Evolutionary conservation across 2,113 vertebrate genomes (phyloP).

Genomic region (Scytalopus superciliaris): DNA sequence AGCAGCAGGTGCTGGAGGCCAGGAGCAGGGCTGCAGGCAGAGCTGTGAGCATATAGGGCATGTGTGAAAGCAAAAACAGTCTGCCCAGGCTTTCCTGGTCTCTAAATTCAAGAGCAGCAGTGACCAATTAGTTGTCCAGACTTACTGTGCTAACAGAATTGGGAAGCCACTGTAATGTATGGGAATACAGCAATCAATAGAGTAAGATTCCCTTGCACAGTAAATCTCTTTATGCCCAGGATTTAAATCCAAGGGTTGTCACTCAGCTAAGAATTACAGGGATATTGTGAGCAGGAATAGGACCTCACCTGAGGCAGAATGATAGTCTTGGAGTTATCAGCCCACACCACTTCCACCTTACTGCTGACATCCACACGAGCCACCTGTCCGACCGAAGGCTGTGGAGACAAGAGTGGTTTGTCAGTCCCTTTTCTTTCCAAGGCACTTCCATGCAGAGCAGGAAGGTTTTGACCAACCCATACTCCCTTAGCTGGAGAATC

Average conservation of each 20-base stretch:
- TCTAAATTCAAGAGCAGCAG: neutral
- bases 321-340: conserved; percentile 93
- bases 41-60: neutral
- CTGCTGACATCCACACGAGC: conserved; percentile 94
- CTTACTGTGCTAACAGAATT: neutral
- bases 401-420: neutral
- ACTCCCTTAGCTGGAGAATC: neutral
- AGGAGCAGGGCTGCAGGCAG: neutral
- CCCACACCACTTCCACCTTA: conserved; percentile 98
- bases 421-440: neutral
- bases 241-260: neutral
- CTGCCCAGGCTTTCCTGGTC: neutral
- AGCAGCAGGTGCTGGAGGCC: neutral
- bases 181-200: neutral
- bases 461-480: neutral
- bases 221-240: neutral
- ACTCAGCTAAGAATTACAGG: neutral
- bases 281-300: neutral
- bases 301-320: conserved; percentile 91
- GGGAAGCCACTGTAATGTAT: neutral
- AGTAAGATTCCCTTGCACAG: neutral
- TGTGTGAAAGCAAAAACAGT: neutral
- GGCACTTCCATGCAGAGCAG: neutral
- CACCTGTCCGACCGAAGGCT: conserved; percentile 95
- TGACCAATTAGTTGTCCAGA: neutral